phyloP scores from a whole-genome alignment of 92 coral and sea anemone species.

The Palythoa grandiflora region DNA sequence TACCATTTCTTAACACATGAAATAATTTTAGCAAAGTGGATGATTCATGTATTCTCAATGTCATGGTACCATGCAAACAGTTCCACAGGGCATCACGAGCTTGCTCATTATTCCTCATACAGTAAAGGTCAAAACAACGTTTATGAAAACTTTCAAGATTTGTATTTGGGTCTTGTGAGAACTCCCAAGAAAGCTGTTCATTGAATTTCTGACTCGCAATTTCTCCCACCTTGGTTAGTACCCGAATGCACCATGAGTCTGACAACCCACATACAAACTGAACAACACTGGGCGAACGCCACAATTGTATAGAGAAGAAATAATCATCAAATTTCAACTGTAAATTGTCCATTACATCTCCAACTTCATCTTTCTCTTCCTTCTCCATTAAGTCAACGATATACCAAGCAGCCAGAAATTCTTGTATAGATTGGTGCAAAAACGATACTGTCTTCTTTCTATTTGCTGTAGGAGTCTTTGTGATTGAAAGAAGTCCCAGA shows the following conservation, averaged over 20 bases:
- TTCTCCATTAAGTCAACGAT: neutral
- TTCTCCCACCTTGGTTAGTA: too few species aligned
- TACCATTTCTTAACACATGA: too few species aligned
- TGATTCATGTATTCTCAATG: neutral
- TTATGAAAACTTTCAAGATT: too few species aligned
- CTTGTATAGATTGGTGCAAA: neutral
- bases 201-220: too few species aligned
- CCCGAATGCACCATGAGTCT: too few species aligned
- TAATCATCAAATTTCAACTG: neutral
- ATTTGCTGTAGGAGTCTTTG: neutral
- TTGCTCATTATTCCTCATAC: neutral
- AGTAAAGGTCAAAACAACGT: neutral
- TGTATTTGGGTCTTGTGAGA: too few species aligned
- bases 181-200: too few species aligned
- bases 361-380: slow-evolving; percentile 12
- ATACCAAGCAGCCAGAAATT: too few species aligned
- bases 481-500: too few species aligned
- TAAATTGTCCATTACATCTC: neutral
- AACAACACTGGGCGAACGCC: neutral
- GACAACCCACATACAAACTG: neutral
- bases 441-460: neutral
- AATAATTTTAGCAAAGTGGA: too few species aligned
- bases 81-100: neutral
- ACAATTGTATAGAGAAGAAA: neutral
- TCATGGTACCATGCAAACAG: neutral